Evolutionary conservation across 2,888 invertebrate species (phyloP).

Genomic region (Strigamia crassipes): DNA sequence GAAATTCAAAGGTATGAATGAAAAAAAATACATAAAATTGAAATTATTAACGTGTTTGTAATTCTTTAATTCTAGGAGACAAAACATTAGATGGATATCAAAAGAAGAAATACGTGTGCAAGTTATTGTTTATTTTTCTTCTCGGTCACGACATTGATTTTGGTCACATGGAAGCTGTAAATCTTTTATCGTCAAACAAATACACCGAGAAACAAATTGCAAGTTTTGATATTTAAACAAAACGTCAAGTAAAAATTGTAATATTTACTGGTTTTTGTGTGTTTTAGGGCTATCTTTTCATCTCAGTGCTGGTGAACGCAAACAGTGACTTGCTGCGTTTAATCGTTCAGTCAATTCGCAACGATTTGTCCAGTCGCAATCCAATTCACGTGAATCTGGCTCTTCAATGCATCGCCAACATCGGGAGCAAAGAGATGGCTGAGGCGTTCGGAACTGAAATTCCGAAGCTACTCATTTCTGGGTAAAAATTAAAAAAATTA

Average conservation of each 20-base stretch:
- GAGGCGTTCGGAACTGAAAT: constrained; percentile 98
- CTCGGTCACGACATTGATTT: constrained; percentile 99
- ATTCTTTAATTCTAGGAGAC: constrained; percentile 68
- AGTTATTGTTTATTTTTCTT: constrained; percentile 97
- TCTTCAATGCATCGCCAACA: constrained; percentile 98
- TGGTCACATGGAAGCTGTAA: constrained; percentile 99
- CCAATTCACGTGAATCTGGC: constrained; percentile 98
- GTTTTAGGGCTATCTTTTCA: constrained; percentile 93
- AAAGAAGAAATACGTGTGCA: constrained; percentile 99
- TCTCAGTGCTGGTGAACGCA: constrained; percentile 98
- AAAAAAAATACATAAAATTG: no score
- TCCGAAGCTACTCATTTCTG: constrained; percentile 96
- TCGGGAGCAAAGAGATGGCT: constrained; percentile 99
- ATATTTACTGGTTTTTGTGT: background rate
- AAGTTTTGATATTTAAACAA: constrained; percentile 58
- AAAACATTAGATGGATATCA: constrained; percentile 99
- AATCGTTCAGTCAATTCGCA: constrained; percentile 98
- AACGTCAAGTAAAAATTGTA: background rate
- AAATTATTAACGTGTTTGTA: no score
- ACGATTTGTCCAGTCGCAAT: constrained; percentile 92
- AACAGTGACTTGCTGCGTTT: constrained; percentile 98
- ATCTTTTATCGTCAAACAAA: constrained; percentile 98
- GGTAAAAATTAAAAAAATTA: constrained; percentile 63
- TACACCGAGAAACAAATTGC: constrained; percentile 99
- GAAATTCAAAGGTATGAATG: constrained; percentile 99